Percentiles rank a stretch among this genome's conserved stretches.
Evolutionary conservation across 2,113 vertebrate species (phyloP).

Genomic region (Sylvietta virens): DNA sequence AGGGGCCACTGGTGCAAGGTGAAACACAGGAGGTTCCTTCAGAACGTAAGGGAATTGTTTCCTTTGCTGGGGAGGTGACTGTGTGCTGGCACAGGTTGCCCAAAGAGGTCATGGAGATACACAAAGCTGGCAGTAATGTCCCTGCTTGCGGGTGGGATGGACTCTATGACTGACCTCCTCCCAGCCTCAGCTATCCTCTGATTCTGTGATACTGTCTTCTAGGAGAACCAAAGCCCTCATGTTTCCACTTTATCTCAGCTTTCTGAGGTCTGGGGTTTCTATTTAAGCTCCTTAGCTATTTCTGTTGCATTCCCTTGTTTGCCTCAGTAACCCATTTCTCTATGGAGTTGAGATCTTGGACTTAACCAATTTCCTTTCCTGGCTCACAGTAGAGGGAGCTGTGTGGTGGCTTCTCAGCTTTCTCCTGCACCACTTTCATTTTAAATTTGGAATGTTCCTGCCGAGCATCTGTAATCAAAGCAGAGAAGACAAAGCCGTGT

Average conservation of each 20-base stretch:
- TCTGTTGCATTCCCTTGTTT: neutral
- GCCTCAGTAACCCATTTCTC: neutral
- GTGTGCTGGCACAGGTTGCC: neutral
- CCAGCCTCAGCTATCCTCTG: neutral
- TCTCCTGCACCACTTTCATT: neutral
- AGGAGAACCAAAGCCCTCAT: neutral
- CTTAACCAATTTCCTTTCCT: neutral
- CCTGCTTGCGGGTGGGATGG: rapidly evolving
- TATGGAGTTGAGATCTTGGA: neutral
- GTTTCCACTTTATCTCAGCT: neutral
- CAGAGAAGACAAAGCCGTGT: neutral
- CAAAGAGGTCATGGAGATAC: too few relatives aligned
- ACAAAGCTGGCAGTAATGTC: neutral
- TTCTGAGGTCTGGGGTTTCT: neutral
- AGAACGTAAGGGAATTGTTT: rapidly evolving
- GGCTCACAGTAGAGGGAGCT: neutral
- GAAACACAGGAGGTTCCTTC: neutral
- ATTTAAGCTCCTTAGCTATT: neutral
- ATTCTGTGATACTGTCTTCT: neutral
- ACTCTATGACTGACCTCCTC: neutral
- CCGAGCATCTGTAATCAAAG: neutral
- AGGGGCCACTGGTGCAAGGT: neutral
- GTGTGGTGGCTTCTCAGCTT: neutral
- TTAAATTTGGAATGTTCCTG: neutral
- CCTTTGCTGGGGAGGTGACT: neutral